A percentile compares a stretch with the other conserved stretches of the same genome.
phyloP scores from a whole-genome alignment of 2,888 invertebrate species.

The Clepsis dumicolana region DNA sequence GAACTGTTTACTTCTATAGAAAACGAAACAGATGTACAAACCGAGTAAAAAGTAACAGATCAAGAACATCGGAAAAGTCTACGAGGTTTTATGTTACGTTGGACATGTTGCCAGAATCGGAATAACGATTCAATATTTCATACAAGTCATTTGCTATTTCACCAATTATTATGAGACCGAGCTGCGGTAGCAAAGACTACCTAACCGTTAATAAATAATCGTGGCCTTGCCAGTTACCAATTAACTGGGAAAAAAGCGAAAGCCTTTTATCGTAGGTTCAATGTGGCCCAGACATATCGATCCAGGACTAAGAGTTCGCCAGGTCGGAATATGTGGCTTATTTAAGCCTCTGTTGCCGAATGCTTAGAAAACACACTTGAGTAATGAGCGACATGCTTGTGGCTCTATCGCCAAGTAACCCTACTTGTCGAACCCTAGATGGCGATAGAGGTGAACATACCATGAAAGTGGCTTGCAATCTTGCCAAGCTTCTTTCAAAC shows the following conservation, averaged over 20 bases:
- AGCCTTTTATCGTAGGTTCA: background rate
- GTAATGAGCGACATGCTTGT: background rate
- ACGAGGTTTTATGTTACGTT: no score
- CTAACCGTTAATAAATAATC: background rate
- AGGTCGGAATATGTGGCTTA: background rate
- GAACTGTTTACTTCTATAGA: background rate
- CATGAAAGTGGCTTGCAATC: no score
- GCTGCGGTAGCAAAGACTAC: background rate
- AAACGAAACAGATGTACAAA: background rate
- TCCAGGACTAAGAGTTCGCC: background rate
- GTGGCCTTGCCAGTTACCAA: slow-evolving; percentile 1
- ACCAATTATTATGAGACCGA: background rate
- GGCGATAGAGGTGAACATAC: no score
- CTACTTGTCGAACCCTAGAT: no score
- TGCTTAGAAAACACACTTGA: background rate
- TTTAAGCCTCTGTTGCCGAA: background rate
- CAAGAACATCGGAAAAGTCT: no score
- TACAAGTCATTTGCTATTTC: background rate
- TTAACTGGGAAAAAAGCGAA: background rate
- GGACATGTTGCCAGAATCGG: no score
- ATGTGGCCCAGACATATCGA: slow-evolving; percentile 12
- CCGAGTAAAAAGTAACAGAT: no score
- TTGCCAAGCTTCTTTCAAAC: no score
- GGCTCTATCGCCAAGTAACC: no score
- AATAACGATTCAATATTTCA: no score